A percentile compares a stretch with the other conserved stretches of the same genome.
Conservation (phyloP, 2,888 invertebrate genomes). For the Mycogona germanica region DNA sequence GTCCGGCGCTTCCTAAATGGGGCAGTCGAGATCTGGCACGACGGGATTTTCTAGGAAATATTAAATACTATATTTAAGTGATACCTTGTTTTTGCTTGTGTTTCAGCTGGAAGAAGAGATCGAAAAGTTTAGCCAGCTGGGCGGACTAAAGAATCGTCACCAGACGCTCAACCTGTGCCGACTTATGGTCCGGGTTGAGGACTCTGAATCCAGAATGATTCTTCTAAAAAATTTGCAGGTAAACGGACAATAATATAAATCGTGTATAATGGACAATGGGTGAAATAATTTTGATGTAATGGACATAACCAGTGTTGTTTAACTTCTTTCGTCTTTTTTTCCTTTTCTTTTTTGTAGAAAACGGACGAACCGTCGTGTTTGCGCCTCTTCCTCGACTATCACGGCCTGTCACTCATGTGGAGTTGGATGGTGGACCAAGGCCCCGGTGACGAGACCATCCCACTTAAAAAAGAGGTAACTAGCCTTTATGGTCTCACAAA, state of each 20-base stretch:
- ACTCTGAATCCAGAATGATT: constrained; percentile 51
- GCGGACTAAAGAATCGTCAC: constrained; percentile 67
- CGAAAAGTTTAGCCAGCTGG: constrained; percentile 58
- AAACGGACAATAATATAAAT: constrained; percentile 7
- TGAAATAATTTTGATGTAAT: not conserved
- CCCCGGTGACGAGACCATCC: constrained; percentile 23
- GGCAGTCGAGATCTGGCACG: too few relatives aligned
- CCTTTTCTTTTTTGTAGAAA: constrained; percentile 27
- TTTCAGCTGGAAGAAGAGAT: constrained; percentile 76
- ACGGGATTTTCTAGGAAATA: too few relatives aligned
- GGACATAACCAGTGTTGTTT: not conserved
- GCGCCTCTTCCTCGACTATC: constrained; percentile 47
- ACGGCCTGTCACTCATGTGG: constrained; percentile 78
- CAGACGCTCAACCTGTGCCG: constrained; percentile 82
- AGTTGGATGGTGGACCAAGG: constrained; percentile 74
- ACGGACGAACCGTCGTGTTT: constrained; percentile 36
- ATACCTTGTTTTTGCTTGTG: constrained; percentile 1
- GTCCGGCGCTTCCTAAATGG: too few relatives aligned
- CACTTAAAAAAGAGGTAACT: constrained; percentile 32
- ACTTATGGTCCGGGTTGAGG: constrained; percentile 84
- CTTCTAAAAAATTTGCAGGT: constrained; percentile 62
- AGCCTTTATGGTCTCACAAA: too few relatives aligned
- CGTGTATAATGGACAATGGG: not conserved
- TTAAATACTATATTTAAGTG: too few relatives aligned
- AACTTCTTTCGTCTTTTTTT: not conserved